Evolutionary conservation across 1,140 invertebrate species (phyloP), one percentile per base, ranked within the genome.

Genomic region (Ceratitis capitata): DNA sequence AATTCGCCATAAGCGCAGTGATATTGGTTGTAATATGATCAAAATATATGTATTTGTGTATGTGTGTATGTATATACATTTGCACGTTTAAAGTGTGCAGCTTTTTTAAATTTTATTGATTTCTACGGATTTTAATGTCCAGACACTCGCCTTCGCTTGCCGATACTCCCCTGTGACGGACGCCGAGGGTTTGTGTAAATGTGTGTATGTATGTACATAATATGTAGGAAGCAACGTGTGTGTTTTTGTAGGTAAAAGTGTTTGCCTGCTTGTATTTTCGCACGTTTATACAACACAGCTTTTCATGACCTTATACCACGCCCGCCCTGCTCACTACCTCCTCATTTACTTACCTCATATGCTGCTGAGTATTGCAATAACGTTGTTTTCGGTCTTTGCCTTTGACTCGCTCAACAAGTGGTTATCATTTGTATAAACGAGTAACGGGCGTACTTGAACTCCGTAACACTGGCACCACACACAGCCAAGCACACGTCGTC

Each of bases 391-490:
- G 69, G 69, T 78, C 69, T 69, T 39, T 69, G 4, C 10, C 64
- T 5, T 64, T 78, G 69, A n/a, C 35, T n/a, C 35, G 39, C 69
- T 32, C 82, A 83, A 83, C 82, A 83, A 83, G 82, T 83, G 82
- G 82, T 83, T 83, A 83, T 51, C 69, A 19, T 23, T 45, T 78
- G 42, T 78, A 39, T 45, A 78, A 78, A 47, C 49, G 47, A 49
- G 47, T 49, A 83, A 83, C 82, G 82, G 53, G 82, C 53, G 82
- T 42, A 83, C 47, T 83, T 53, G 82, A 83, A 83, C 82, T 83
- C 23, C 29, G 32, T 42, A 29, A 49, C 45, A 83, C 82, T 58
- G 82, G 82, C 82, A 83, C 82, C 47, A 83, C 29, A 83, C 16
- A 5, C 78, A 82, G 78, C 78, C 64, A 9, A 19, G 56, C 56